Evolutionary conservation across 2,888 invertebrate genomes (phyloP), one percentile per base, ranked within the genome.

Genomic region (Acrobasis consociella): DNA sequence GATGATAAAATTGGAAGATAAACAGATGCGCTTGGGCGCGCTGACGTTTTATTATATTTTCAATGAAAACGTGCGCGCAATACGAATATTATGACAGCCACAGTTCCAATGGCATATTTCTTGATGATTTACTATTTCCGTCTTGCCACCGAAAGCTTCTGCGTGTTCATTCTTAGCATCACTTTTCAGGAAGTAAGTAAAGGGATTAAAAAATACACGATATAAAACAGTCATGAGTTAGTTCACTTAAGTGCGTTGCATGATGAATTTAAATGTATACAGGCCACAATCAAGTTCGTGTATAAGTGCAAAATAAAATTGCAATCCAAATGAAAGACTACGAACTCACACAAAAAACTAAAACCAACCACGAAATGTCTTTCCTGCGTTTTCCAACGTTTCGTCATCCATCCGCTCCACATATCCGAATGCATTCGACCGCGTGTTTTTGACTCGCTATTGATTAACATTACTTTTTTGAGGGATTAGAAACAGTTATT

Each of bases 11-110:
- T 67, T 65, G 65, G 62, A 72, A 72, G 66, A 73, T 70, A 67
- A 75, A 75, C 70, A 69, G 67, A 60, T 72, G 70, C 64, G 65
- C 73, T 64, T 55, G 62, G 59, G 62, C 62, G 61, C 67, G 67
- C 68, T 69, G 69, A 70, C 65, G 69, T 67, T 60, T 65, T 69
- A 72, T 73, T 72, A 73, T 76, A 72, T 81, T 81, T 77, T 70
- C 66, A 71, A 66, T 69, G 68, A 74, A 67, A 76, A 76, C 73
- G 71, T 67, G 69, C 68, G 64, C 63, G 60, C 39, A 64, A 52
- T 15, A 17, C 49, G 49, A 58, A 52, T 69, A 68, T 69, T 66
- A 67, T 67, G 63, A 69, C 55, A 63, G 58, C 64, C 58, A 62
- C 38, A 64, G 68, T 64, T 64, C 63, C 66, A 69, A 64, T 68